A percentile compares a stretch with the other conserved stretches of the same genome.
Evolutionary conservation across 2,888 invertebrate species (phyloP).

Genomic region (Agrochola macilenta): DNA sequence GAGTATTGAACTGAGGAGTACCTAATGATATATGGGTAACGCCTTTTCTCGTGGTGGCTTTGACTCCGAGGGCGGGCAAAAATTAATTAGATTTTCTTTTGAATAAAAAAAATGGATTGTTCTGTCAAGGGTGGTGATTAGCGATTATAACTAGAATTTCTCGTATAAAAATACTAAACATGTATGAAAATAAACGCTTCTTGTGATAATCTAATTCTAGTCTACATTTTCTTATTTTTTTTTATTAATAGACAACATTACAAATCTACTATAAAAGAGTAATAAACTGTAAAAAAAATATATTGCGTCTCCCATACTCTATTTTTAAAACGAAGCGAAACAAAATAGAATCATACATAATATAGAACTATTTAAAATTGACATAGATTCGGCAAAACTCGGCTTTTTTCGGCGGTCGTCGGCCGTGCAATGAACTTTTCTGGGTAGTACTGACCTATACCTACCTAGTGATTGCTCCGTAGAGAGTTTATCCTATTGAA

Average conservation of each 20-base stretch:
- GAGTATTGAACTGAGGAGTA: slow-evolving; percentile 35
- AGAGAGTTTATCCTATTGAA: slow-evolving; percentile 25
- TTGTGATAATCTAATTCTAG: no score
- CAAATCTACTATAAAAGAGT: slow-evolving; percentile 10
- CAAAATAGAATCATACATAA: slow-evolving; percentile 29
- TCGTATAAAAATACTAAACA: no score
- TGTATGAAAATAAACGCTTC: no score
- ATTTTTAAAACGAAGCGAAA: slow-evolving; percentile 39
- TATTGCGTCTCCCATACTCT: not conserved
- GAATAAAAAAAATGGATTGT: no score
- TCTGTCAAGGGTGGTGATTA: no score
- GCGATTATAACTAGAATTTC: no score
- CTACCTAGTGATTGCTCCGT: slow-evolving; percentile 29
- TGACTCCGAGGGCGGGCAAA: not conserved
- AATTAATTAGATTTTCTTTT: not conserved
- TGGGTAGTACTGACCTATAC: slow-evolving; percentile 63
- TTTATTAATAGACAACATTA: no score
- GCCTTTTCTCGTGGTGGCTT: slow-evolving; percentile 7
- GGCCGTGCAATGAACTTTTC: slow-evolving; percentile 58
- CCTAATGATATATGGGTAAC: slow-evolving; percentile 29
- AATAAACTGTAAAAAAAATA: slow-evolving; percentile 12
- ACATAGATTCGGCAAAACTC: slow-evolving; percentile 68
- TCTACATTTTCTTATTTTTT: no score
- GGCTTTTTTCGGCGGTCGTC: slow-evolving; percentile 60
- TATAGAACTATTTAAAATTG: slow-evolving; percentile 61